Base-by-base conservation (phyloP, 2,888 invertebrate species). In the Melitaea athalia region DNA sequence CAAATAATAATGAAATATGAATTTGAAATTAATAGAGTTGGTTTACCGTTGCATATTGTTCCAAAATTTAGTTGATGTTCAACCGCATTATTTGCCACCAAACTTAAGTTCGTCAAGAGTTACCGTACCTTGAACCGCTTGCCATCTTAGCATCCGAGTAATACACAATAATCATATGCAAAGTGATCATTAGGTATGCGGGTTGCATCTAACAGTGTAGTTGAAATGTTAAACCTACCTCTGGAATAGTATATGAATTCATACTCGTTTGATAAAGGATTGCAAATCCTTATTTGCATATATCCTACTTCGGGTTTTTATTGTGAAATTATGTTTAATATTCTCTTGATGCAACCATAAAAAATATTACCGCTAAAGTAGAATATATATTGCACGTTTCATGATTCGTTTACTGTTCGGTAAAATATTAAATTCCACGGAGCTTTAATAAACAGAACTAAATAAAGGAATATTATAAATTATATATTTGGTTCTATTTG, bases 101-200 rank as follows among this genome's bases (percentile, higher is more conserved):
- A 68, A 65, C 60, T 60, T 24, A 63, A 70, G 63, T 70, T 68
- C 66, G 68, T 68, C 66, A 70, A 42, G 64, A 67, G 71, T 65
- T 64, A 67, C 64, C 62, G 61, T 59, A 70, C 69, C 71, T 69
- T 72, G 68, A 72, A 68, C 72, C 64, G 72, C 64, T 72, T 72
- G 72, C 72, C 71, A 70, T 72, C 73, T 73, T 72, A 72, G 69
- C 55, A 72, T 69, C 70, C 65, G 59, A 66, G 72, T 68, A 63
- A 72, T 73, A 75, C 74, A 76, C 75, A 76, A 79, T 81, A 81
- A 79, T 77, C 72, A 72, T 76, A 81, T 81, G 80, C 79, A 78
- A 79, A 81, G 77, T 76, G 77, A 71, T 78, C 77, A 77, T 79
- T 79, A 78, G 69, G 77, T 78, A 82, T 81, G 80, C 81, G 76